Conservation (phyloP, 2,888 invertebrate genomes). For the Trachelus iudaicus region DNA sequence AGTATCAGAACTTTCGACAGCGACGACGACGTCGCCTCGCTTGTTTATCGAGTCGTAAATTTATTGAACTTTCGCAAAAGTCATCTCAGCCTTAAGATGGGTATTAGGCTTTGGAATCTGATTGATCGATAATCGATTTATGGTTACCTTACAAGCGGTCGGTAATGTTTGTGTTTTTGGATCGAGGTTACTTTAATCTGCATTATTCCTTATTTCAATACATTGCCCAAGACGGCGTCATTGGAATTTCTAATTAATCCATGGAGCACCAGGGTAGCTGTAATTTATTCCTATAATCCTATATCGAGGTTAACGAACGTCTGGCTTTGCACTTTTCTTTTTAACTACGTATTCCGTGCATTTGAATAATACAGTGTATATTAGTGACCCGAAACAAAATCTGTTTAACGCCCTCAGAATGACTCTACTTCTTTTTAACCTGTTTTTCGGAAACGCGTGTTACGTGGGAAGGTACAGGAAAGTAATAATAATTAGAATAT, state of each 20-base stretch:
- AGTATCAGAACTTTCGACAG: constrained; percentile 16
- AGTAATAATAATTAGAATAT: neutral
- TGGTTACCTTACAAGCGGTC: neutral
- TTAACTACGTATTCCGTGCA: neutral
- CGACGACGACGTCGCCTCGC: neutral
- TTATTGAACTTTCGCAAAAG: neutral
- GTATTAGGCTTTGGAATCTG: neutral
- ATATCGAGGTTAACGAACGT: neutral
- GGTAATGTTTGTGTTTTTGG: constrained; percentile 6
- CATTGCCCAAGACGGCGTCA: constrained; percentile 22
- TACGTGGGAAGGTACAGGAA: neutral
- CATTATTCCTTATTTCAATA: constrained; percentile 44
- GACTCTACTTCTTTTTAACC: neutral
- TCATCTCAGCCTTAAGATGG: neutral
- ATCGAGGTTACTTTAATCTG: constrained; percentile 45
- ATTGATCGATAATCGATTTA: neutral
- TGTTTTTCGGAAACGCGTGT: neutral
- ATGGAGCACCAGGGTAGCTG: neutral
- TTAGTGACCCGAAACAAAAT: neutral
- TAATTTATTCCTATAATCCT: neutral
- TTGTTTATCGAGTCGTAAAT: constrained; percentile 1
- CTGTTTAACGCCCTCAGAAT: neutral
- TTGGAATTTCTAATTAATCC: neutral
- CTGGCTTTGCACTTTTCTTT: neutral
- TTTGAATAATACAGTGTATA: neutral